Evolutionary conservation across 2,888 invertebrate species (phyloP), one percentile per base, ranked within the genome.

Genomic region (Cancer borealis): DNA sequence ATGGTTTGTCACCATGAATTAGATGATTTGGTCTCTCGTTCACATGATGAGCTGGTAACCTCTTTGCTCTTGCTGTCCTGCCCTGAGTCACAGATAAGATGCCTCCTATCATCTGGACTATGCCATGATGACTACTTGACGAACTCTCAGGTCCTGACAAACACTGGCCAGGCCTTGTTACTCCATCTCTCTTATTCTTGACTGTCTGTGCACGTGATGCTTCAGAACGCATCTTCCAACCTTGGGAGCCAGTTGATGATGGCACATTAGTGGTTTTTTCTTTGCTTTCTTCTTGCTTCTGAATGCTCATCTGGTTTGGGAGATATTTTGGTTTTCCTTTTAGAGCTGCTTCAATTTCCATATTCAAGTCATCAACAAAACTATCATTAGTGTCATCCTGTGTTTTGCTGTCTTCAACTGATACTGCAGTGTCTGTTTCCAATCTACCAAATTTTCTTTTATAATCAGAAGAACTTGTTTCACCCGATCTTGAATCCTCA

Each of bases 61-160:
- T 39, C 30, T 46, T 92, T 26, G 49, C 17, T n/a, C 30, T 49
- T 3, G 46, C 21, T 54, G 60, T 54, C 46, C 84, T 94, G 21
- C 90, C 88, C 47, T 90, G 87, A 12, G 94, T 87, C 14, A 90
- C 66, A 54, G 94, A 94, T 30, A 94, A 87, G 47, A 91, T 92
- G 3, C 94, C 92, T 17, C 94, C 94, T 60, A 94, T 94, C 92
- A 94, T 94, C n/a, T 92, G 94, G 21, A 94, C 91, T 45, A 94
- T 84, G 5, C 94, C 88, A 66, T 94, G 94, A 87, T 84, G 90
- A 47, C 92, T 54, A 66, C 84, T 92, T 21, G 92, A 91, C 30
- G 87, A 73, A 21, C 79, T 88, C 10, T 84, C 92, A 30, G 54
- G 66, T 30, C 26, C 73, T 17, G 45, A 49, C 46, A 60, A 92